These are phyloP conservation scores for Formica aserva DNA, from an alignment of 2,888 invertebrate species.

Conservation along the genomic window DNA sequence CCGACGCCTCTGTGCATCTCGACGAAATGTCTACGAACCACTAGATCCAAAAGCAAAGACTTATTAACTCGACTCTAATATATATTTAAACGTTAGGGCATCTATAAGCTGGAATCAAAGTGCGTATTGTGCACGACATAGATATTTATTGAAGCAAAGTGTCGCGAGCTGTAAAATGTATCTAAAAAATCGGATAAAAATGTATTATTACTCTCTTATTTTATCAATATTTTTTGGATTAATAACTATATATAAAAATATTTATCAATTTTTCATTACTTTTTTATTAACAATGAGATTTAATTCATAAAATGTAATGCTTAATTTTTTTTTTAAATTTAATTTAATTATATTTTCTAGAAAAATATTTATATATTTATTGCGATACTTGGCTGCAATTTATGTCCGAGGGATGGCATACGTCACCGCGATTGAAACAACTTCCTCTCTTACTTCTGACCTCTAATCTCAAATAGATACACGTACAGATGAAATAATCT, in stretches of 20 bases:
- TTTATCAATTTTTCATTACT: slow-evolving; percentile 41
- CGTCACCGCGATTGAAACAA: slow-evolving; percentile 18
- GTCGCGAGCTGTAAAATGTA: slow-evolving; percentile 20
- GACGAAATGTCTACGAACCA: slow-evolving; percentile 33
- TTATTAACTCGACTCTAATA: slow-evolving; percentile 49
- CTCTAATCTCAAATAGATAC: slow-evolving; percentile 19
- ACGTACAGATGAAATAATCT: slow-evolving; percentile 3
- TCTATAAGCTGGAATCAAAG: slow-evolving; percentile 52
- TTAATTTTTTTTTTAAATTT: background rate
- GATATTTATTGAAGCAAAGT: slow-evolving; percentile 26
- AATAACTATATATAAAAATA: slow-evolving; percentile 53
- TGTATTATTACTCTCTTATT: background rate
- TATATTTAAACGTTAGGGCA: slow-evolving; percentile 43
- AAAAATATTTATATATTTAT: slow-evolving; percentile 1
- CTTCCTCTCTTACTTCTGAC: slow-evolving; percentile 37
- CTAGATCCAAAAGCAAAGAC: slow-evolving; percentile 39
- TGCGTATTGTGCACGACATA: slow-evolving; percentile 8
- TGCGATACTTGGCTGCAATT: slow-evolving; percentile 44
- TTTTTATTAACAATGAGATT: slow-evolving; percentile 47
- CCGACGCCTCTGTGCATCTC: slow-evolving; percentile 46
- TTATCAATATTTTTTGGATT: slow-evolving; percentile 47
- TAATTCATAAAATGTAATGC: background rate
- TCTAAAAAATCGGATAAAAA: background rate
- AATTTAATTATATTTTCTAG: slow-evolving; percentile 1
- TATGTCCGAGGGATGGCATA: slow-evolving; percentile 42